Evolutionary conservation across 2,797 vertebrate species (phyloP).

Genomic region (Neopelma chrysocephalum): DNA sequence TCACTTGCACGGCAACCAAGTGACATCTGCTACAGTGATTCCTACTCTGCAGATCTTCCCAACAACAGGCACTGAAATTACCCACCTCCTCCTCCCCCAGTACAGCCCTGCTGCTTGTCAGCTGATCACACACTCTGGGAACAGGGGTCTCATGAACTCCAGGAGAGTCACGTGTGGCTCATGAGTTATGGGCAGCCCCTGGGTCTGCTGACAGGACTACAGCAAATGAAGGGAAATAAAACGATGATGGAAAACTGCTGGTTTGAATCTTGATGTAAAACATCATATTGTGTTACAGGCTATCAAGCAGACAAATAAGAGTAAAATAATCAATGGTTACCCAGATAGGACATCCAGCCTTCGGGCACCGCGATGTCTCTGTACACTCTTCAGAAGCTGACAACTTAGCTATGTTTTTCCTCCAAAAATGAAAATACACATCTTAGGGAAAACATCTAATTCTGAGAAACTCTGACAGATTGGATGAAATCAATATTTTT

Average conservation of each 20-base stretch:
- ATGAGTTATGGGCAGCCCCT: not conserved
- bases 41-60: not conserved
- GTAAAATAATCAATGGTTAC: not conserved
- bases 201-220: not conserved
- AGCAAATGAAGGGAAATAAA: not conserved
- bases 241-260: not conserved
- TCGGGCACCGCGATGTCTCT: not conserved
- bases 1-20: not conserved
- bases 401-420: not conserved
- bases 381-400: not conserved
- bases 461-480: not conserved
- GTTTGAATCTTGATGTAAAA: not conserved
- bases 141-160: not conserved
- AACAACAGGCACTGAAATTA: not conserved
- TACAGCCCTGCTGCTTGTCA: not conserved
- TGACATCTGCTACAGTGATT: not conserved
- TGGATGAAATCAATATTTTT: not conserved
- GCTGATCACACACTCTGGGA: not conserved
- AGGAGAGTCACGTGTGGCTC: not conserved
- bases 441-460: not conserved
- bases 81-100: not conserved
- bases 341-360: not conserved
- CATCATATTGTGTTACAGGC: too few species aligned
- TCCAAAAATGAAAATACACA: not conserved
- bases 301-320: not conserved